Evolutionary conservation across 2,888 invertebrate genomes (phyloP).

Genomic region (Artemia sinica): DNA sequence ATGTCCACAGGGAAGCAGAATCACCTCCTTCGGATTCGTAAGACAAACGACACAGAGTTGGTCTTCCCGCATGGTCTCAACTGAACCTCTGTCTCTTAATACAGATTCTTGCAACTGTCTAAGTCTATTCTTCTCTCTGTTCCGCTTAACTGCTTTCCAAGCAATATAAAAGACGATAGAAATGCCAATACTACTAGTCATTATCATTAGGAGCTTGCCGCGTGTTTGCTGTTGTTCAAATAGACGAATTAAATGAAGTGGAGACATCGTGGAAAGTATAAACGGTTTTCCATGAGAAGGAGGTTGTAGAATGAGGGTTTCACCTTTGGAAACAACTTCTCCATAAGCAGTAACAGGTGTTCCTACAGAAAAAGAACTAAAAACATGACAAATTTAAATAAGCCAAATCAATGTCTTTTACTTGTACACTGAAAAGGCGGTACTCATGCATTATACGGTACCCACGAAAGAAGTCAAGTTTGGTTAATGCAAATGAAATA

Average conservation of each 20-base stretch:
- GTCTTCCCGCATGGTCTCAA: background rate
- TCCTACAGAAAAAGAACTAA: background rate
- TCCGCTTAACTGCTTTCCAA: background rate
- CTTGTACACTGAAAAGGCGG: no score
- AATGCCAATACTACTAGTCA: background rate
- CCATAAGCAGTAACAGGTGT: background rate
- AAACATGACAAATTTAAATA: no score
- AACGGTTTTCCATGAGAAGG: background rate
- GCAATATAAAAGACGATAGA: background rate
- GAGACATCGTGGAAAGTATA: background rate
- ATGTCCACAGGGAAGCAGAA: slow-evolving; percentile 10
- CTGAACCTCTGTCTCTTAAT: background rate
- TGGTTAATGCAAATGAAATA: no score
- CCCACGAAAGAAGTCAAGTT: no score
- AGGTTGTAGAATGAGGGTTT: background rate
- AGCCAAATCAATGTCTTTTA: no score
- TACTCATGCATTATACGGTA: no score
- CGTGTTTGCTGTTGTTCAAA: background rate
- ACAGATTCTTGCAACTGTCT: background rate
- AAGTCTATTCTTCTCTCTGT: background rate
- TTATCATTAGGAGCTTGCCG: background rate
- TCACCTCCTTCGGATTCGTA: slow-evolving; percentile 5
- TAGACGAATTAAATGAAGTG: background rate
- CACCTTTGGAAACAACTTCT: background rate
- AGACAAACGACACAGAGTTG: background rate